These are phyloP conservation scores for Pseudolaguvia tuberculata DNA, from an alignment of 2,113 vertebrate genomes.

Conservation along the genomic window DNA sequence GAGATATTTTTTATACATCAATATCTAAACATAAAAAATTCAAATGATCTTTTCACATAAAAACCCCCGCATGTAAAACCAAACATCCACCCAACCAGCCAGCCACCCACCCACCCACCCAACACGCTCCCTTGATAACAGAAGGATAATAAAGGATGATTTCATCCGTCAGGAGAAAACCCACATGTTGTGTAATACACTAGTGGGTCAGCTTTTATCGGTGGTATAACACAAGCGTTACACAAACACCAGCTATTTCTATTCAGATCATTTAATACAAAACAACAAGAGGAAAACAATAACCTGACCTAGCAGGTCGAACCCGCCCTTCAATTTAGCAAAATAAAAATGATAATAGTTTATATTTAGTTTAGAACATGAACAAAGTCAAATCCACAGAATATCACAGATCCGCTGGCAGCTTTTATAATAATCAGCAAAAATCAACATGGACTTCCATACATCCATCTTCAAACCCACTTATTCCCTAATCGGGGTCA, in stretches of 20 bases:
- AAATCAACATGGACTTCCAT: too few relatives aligned
- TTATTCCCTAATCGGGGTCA: too few relatives aligned
- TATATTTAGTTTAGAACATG: not conserved
- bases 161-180: conserved; percentile 16
- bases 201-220: conserved; percentile 18
- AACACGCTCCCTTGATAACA: not conserved
- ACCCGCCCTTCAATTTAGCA: not conserved
- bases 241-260: conserved; percentile 15
- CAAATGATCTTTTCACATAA: too few relatives aligned
- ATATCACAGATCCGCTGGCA: too few relatives aligned
- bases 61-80: too few relatives aligned
- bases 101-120: not conserved
- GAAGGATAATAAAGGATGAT: not conserved
- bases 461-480: too few relatives aligned
- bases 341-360: not conserved
- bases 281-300: not conserved
- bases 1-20: too few relatives aligned
- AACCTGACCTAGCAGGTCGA: conserved; percentile 16
- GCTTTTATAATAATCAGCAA: too few relatives aligned
- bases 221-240: not conserved
- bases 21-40: too few relatives aligned
- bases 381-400: not conserved
- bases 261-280: conserved; percentile 3
- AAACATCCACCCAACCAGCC: too few relatives aligned
- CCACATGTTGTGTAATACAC: not conserved